These are phyloP conservation scores for Mythimna lalbum DNA, from an alignment of 2,888 invertebrate species.

Conservation along the genomic window DNA sequence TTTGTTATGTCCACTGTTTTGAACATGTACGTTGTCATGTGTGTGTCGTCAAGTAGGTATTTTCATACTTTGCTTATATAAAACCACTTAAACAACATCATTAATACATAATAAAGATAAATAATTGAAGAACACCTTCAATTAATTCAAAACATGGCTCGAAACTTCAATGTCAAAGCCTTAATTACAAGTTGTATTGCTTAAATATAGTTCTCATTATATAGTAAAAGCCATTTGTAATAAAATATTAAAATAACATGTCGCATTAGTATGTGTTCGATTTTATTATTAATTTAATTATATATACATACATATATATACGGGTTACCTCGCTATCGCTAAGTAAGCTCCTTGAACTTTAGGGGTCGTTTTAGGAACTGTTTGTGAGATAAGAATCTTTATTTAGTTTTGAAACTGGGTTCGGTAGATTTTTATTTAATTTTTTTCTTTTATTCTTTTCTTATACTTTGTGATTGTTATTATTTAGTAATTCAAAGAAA, in stretches of 20 bases:
- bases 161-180: slow-evolving; percentile 42
- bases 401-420: slow-evolving; percentile 5
- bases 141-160: slow-evolving; percentile 41
- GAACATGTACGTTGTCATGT: too few species aligned
- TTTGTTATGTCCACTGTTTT: slow-evolving; percentile 10
- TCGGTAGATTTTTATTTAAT: background rate
- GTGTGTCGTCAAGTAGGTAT: slow-evolving; percentile 11
- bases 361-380: background rate
- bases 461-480: background rate
- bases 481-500: background rate
- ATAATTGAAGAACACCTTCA: slow-evolving; percentile 27
- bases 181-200: slow-evolving; percentile 36
- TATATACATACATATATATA: slow-evolving; percentile 10
- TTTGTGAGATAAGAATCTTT: background rate
- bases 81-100: slow-evolving; percentile 10
- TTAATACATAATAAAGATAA: slow-evolving; percentile 14
- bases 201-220: slow-evolving; percentile 31
- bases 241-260: slow-evolving; percentile 28
- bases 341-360: slow-evolving; percentile 34
- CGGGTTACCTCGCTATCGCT: slow-evolving; percentile 3
- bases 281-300: slow-evolving; percentile 18
- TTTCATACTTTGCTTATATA: background rate
- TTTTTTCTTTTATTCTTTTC: background rate
- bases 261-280: slow-evolving; percentile 11
- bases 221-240: slow-evolving; percentile 17